Percentiles rank a stretch among this genome's conserved stretches.
Evolutionary conservation across 1,140 invertebrate genomes (phyloP).

Genomic region (Paralvinella palmiformis): DNA sequence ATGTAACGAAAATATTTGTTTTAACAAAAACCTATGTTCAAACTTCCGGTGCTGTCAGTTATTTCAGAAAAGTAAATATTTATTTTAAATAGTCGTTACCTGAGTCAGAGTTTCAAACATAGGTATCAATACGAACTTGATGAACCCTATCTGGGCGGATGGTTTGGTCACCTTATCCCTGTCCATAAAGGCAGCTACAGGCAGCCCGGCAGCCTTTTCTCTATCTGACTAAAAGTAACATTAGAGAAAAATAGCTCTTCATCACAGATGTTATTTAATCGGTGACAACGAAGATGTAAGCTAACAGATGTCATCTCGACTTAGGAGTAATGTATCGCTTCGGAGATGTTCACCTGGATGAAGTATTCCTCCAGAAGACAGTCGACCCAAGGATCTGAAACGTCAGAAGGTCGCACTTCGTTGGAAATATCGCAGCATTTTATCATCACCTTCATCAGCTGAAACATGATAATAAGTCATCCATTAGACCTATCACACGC

Average conservation of each 20-base stretch:
- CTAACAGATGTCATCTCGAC: too few species aligned
- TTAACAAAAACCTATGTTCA: too few species aligned
- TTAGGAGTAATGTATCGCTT: too few species aligned
- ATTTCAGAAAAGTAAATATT: too few species aligned
- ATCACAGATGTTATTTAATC: too few species aligned
- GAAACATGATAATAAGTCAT: too few species aligned
- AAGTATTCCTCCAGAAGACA: slow-evolving; percentile 52
- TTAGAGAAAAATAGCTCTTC: too few species aligned
- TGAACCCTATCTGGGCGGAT: slow-evolving; percentile 52
- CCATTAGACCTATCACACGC: too few species aligned
- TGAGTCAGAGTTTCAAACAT: slow-evolving; percentile 41
- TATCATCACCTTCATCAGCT: slow-evolving; percentile 47
- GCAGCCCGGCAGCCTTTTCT: slow-evolving; percentile 50
- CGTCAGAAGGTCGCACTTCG: slow-evolving; percentile 50
- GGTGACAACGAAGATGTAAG: too few species aligned
- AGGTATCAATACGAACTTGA: slow-evolving; percentile 52
- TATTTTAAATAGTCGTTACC: too few species aligned
- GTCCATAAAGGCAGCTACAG: slow-evolving; percentile 53
- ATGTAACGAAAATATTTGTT: too few species aligned
- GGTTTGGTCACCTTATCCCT: slow-evolving; percentile 52
- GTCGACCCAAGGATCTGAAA: slow-evolving; percentile 52
- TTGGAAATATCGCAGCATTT: slow-evolving; percentile 54
- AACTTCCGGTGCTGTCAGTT: too few species aligned
- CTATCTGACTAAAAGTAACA: slow-evolving; percentile 37
- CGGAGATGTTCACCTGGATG: slow-evolving; percentile 51